A percentile compares a stretch with the other conserved stretches of the same genome.
phyloP scores from a whole-genome alignment of 2,888 invertebrate genomes.

The Amiota communis region DNA sequence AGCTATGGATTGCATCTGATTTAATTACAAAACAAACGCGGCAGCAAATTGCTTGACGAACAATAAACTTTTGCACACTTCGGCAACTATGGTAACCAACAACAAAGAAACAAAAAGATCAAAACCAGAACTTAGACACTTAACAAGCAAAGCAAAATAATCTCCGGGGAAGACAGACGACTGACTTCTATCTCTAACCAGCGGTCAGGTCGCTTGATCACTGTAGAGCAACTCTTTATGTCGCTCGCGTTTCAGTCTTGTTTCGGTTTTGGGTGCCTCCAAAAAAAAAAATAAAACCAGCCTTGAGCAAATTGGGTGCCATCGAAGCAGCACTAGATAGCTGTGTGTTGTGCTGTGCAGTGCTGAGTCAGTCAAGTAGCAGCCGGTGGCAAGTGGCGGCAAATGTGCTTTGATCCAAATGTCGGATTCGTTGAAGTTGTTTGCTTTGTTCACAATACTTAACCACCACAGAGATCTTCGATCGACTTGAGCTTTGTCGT shows the following conservation, averaged over 20 bases:
- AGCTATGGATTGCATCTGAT: slow-evolving; percentile 53
- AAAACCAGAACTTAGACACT: slow-evolving; percentile 14
- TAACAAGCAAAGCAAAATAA: slow-evolving; percentile 38
- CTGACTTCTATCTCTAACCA: neutral
- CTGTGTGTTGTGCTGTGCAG: neutral
- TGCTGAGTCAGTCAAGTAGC: neutral
- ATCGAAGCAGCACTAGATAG: neutral
- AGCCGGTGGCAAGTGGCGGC: slow-evolving; percentile 57
- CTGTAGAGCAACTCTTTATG: slow-evolving; percentile 2
- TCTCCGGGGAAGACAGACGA: slow-evolving; percentile 48
- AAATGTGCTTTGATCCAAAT: slow-evolving; percentile 63
- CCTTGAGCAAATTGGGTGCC: slow-evolving; percentile 8
- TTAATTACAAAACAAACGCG: slow-evolving; percentile 67
- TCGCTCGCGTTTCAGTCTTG: slow-evolving; percentile 25
- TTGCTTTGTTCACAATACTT: slow-evolving; percentile 2
- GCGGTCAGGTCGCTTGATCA: slow-evolving; percentile 13
- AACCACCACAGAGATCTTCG: neutral
- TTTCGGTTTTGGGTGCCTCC: neutral
- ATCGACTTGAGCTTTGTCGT: neutral
- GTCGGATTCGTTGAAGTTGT: slow-evolving; percentile 52
- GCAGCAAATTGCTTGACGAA: slow-evolving; percentile 68
- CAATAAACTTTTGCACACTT: slow-evolving; percentile 63
- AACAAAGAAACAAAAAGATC: slow-evolving; percentile 44
- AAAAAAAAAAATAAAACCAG: neutral
- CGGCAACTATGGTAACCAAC: slow-evolving; percentile 47